phyloP scores from a whole-genome alignment of 2,113 vertebrate genomes.

The Arvicanthis niloticus region DNA sequence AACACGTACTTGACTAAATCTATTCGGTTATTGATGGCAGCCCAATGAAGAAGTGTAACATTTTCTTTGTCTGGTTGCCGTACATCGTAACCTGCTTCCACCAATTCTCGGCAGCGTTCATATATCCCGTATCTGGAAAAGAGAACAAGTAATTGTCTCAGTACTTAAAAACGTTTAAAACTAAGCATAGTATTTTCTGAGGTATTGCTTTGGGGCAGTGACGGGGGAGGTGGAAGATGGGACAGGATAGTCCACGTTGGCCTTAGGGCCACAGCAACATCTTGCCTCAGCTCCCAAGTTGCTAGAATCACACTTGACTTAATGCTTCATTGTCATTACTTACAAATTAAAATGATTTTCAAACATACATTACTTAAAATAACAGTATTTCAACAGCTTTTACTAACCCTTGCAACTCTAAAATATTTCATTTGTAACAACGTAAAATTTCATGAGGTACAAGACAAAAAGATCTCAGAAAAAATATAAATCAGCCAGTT shows the following conservation, averaged over 20 bases:
- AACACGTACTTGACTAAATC: conserved; percentile 97
- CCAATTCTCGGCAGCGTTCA: conserved; percentile 97
- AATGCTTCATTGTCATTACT: conserved; percentile 11
- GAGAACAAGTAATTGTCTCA: not conserved
- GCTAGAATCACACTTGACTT: not conserved
- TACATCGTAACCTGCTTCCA: conserved; percentile 99
- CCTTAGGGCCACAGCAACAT: not conserved
- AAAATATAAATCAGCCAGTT: not conserved
- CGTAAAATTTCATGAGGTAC: not conserved
- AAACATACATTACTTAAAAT: conserved; percentile 51
- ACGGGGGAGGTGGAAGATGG: no score
- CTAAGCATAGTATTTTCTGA: conserved; percentile 49
- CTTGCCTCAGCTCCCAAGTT: not conserved
- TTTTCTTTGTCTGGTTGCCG: conserved; percentile 99
- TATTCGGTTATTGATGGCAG: conserved; percentile 99
- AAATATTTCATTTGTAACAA: conserved; percentile 40
- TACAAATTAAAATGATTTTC: conserved; percentile 25
- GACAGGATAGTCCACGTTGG: not conserved
- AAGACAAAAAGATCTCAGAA: conserved; percentile 46
- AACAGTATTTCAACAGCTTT: conserved; percentile 33
- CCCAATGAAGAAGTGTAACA: conserved; percentile 99
- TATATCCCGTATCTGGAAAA: conserved; percentile 95
- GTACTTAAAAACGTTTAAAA: conserved; percentile 22
- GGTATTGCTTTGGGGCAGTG: not conserved
- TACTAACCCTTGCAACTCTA: not conserved